These are phyloP conservation scores for Plodia interpunctella DNA, from an alignment of 1,140 invertebrate species.

Conservation along the genomic window DNA sequence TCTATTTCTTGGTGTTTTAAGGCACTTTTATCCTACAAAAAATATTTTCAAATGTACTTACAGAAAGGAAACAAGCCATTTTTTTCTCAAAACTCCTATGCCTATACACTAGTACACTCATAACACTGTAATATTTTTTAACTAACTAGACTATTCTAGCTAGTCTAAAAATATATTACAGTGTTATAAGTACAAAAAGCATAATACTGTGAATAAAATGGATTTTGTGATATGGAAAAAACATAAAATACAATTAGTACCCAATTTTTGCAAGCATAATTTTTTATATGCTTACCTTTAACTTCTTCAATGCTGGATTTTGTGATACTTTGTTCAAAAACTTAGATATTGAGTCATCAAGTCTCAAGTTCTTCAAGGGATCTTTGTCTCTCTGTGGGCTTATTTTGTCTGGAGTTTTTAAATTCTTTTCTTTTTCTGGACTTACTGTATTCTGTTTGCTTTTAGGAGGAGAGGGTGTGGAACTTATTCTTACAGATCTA, in stretches of 20 bases:
- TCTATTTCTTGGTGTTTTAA: conserved; percentile 39
- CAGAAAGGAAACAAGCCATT: not conserved
- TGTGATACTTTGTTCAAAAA: conserved; percentile 37
- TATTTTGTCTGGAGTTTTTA: conserved; percentile 38
- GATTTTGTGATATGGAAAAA: too few species aligned
- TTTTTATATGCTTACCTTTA: conserved; percentile 34
- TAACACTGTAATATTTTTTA: too few species aligned
- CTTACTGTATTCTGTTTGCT: conserved; percentile 6
- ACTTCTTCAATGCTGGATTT: conserved; percentile 35
- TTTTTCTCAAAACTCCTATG: too few species aligned
- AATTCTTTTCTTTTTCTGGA: conserved; percentile 19
- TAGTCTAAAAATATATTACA: too few species aligned
- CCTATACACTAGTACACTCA: too few species aligned
- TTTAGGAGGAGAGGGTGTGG: conserved; percentile 33
- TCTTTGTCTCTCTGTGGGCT: conserved; percentile 40
- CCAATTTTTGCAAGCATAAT: too few species aligned
- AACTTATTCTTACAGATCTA: conserved; percentile 41
- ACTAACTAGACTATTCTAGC: too few species aligned
- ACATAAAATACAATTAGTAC: too few species aligned
- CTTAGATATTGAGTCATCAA: conserved; percentile 39
- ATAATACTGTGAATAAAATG: too few species aligned
- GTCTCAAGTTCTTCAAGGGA: conserved; percentile 43
- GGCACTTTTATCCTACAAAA: conserved; percentile 31
- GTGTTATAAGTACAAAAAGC: too few species aligned
- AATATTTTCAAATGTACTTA: not conserved